A percentile compares a stretch with the other conserved stretches of the same genome.
Evolutionary conservation across 1,140 invertebrate genomes (phyloP).

Genomic region (Melanaphis sacchari): DNA sequence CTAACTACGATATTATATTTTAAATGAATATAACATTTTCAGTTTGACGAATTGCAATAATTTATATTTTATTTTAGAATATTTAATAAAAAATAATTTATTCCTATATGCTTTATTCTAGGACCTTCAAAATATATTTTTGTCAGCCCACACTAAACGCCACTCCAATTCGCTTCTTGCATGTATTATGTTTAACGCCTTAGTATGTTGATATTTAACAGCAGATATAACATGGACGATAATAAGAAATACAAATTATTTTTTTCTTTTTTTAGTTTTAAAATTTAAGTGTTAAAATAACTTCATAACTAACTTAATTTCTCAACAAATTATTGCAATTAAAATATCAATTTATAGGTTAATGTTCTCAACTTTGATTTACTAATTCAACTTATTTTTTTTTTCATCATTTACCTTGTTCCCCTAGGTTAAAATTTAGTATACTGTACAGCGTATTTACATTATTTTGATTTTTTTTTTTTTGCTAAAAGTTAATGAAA

Average conservation of each 20-base stretch:
- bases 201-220: neutral
- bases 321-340: neutral
- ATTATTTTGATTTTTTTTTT: neutral
- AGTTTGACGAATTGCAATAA: too few relatives aligned
- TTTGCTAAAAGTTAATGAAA: neutral
- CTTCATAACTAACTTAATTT: neutral
- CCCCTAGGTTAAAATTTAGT: neutral
- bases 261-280: neutral
- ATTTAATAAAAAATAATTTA: too few relatives aligned
- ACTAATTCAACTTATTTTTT: too few relatives aligned
- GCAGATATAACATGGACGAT: neutral
- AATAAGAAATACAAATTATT: neutral
- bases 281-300: neutral
- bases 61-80: too few relatives aligned
- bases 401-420: too few relatives aligned
- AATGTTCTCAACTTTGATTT: too few relatives aligned
- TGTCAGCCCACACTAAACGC: too few relatives aligned
- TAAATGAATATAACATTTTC: too few relatives aligned
- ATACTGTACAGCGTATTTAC: neutral
- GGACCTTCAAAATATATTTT: too few relatives aligned
- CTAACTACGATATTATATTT: too few relatives aligned
- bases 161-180: neutral
- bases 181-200: neutral
- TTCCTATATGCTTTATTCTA: too few relatives aligned
- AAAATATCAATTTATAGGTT: neutral